Evolutionary conservation across 2,113 vertebrate species (phyloP).

Genomic region (Synodontis membranacea): DNA sequence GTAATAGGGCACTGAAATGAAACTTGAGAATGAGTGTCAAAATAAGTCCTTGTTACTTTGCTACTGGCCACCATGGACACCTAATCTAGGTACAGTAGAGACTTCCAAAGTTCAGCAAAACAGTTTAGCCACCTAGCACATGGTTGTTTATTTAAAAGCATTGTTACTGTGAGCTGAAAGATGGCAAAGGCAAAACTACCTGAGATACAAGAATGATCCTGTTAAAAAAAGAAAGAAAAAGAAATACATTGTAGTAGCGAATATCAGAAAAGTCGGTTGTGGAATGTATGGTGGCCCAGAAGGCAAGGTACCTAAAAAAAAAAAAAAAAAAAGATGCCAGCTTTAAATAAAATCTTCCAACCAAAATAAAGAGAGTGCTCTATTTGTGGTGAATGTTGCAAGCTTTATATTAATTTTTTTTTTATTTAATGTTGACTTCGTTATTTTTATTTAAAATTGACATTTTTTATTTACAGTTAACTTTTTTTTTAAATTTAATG

Average conservation of each 20-base stretch:
- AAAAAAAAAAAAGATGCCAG: no score
- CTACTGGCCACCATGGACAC: not conserved
- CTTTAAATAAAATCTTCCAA: no score
- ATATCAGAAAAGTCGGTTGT: not conserved
- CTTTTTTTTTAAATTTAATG: no score
- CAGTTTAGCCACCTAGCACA: not conserved
- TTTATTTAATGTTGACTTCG: no score
- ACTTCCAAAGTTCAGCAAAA: not conserved
- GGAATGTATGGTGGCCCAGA: no score
- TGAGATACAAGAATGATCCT: not conserved
- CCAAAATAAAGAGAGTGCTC: no score
- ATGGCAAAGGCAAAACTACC: not conserved
- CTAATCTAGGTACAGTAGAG: not conserved
- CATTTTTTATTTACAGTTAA: no score
- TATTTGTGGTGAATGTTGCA: no score
- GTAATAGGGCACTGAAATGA: not conserved
- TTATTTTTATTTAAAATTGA: no score
- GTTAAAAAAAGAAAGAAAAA: not conserved
- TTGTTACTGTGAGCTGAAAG: not conserved
- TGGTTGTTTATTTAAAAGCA: not conserved
- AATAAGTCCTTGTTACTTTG: not conserved
- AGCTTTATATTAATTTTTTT: no score
- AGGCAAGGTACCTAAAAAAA: no score
- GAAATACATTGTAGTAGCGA: not conserved
- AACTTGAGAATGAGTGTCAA: not conserved